phyloP scores from a whole-genome alignment of 2,113 vertebrate genomes.

The Archocentrus centrarchus region DNA sequence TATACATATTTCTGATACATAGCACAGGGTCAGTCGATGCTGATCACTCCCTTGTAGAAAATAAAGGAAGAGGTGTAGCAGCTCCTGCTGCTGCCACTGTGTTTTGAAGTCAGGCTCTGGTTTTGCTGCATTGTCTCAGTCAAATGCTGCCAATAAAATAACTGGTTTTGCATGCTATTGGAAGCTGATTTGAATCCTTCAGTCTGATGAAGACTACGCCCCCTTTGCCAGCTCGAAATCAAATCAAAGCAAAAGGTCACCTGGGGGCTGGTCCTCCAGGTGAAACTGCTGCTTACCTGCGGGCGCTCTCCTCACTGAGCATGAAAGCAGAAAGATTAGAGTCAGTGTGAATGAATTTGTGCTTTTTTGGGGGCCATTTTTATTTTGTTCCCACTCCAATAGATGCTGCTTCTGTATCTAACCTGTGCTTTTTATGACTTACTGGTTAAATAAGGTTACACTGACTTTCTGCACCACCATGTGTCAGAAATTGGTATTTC shows the following conservation, averaged over 20 bases:
- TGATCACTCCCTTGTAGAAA: background rate
- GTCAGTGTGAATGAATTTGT: background rate
- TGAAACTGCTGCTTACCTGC: background rate
- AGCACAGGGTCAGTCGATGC: background rate
- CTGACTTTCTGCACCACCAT: no score
- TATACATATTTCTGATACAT: background rate
- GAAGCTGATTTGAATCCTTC: slow-evolving; percentile 1
- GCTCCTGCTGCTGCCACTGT: background rate
- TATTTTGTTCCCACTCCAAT: background rate
- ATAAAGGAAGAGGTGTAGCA: background rate
- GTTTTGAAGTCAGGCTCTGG: background rate
- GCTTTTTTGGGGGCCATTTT: background rate
- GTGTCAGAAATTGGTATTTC: no score
- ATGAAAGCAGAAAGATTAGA: background rate
- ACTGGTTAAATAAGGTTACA: background rate
- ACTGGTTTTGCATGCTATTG: background rate
- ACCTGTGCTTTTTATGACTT: no score
- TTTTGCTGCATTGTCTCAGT: slow-evolving; percentile 21
- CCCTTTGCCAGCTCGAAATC: background rate
- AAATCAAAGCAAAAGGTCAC: slow-evolving; percentile 28
- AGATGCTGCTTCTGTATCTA: background rate
- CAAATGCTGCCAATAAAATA: background rate
- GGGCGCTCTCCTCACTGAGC: background rate
- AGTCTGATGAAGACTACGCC: background rate
- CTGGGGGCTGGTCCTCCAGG: slow-evolving; percentile 9